Conservation (phyloP, 2,113 vertebrate genomes). For the Brachypteracias leptosomus region DNA sequence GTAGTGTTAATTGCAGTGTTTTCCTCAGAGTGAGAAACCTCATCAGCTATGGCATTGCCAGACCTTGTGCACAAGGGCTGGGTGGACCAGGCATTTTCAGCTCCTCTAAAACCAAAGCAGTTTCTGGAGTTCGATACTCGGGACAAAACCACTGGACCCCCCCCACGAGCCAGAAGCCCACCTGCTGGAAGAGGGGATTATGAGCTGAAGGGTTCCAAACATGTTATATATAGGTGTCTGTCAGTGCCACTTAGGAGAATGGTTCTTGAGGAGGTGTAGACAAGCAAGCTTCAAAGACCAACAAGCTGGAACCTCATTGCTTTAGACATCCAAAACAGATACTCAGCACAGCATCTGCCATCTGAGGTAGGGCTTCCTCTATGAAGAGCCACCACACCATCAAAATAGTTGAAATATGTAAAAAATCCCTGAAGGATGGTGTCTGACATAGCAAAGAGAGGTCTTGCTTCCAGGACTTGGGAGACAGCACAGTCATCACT, state of each 20-base stretch:
- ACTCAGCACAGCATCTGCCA: rapidly evolving
- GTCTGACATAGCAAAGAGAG: neutral
- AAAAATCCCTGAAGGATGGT: neutral
- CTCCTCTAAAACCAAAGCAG: neutral
- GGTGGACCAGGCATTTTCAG: neutral
- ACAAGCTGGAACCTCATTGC: neutral
- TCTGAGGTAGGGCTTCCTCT: neutral
- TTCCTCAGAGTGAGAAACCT: slow-evolving; percentile 13
- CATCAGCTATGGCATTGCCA: neutral
- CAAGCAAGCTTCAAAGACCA: neutral
- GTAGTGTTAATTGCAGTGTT: slow-evolving; percentile 30
- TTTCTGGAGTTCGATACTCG: neutral
- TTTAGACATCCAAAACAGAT: neutral
- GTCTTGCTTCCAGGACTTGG: neutral
- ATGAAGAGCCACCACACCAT: rapidly evolving
- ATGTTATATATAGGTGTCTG: neutral
- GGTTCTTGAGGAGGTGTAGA: neutral
- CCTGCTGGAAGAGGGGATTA: neutral
- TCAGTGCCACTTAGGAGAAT: neutral
- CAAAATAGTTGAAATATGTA: neutral
- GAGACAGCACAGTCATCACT: neutral
- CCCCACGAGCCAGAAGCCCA: neutral
- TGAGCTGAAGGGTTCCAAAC: neutral
- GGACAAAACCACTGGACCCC: neutral
- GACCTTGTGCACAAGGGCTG: neutral